phyloP scores from a whole-genome alignment of 2,797 vertebrate genomes.

The Echeneis naucrates region DNA sequence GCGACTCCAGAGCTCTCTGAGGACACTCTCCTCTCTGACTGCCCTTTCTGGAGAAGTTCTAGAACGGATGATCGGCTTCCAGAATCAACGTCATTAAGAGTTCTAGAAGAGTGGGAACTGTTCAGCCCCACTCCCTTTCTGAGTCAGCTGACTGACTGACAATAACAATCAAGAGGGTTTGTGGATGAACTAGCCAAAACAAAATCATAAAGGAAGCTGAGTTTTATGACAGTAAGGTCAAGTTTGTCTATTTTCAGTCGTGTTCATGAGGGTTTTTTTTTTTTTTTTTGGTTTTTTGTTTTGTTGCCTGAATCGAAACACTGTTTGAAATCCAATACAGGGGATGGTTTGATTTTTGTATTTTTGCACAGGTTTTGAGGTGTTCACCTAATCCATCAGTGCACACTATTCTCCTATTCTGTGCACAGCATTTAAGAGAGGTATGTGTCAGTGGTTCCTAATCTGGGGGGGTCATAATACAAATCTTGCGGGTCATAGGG shows the following conservation, averaged over 20 bases:
- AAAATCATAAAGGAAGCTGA: constrained; percentile 42
- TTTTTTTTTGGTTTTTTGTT: not conserved
- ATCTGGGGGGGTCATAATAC: not conserved
- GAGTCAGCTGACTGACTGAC: constrained; percentile 56
- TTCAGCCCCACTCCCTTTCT: constrained; percentile 10
- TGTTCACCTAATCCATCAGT: not conserved
- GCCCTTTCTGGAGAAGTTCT: constrained; percentile 39
- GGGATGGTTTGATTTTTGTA: not conserved
- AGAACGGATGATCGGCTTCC: constrained; percentile 18
- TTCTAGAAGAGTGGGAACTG: constrained; percentile 44
- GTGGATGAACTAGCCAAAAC: constrained; percentile 47
- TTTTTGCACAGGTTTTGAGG: constrained; percentile 6
- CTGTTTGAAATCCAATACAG: constrained; percentile 58
- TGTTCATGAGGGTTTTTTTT: constrained; percentile 36
- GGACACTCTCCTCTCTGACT: constrained; percentile 47
- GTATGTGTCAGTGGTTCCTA: not conserved
- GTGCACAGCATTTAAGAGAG: not conserved
- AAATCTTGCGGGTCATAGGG: not conserved
- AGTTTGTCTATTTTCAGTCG: constrained; percentile 21
- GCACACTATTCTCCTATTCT: not conserved
- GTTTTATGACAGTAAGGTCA: constrained; percentile 43
- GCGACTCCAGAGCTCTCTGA: constrained; percentile 48
- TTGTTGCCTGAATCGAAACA: constrained; percentile 59
- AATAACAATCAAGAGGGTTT: constrained; percentile 60
- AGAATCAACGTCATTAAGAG: constrained; percentile 17